Conservation (phyloP, 2,888 invertebrate species). For the Eupithecia inturbata region DNA sequence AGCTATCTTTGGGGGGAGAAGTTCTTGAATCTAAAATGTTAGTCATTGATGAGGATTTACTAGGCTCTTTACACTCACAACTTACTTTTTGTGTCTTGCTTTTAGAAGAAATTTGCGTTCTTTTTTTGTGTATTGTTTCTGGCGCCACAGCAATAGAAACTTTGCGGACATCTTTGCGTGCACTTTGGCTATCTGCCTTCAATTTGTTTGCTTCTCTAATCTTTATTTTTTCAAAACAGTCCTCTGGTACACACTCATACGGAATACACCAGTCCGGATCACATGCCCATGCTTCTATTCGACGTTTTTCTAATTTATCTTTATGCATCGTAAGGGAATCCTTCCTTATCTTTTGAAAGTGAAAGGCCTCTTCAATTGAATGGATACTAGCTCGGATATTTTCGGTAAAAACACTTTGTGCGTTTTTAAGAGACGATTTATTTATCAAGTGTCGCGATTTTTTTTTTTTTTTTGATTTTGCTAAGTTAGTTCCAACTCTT, state of each 20-base stretch:
- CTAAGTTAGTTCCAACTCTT: background rate
- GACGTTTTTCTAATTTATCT: conserved; percentile 50
- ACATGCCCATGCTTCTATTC: conserved; percentile 43
- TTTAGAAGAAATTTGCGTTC: conserved; percentile 11
- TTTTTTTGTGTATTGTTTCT: background rate
- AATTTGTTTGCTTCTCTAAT: conserved; percentile 18
- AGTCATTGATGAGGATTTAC: conserved; percentile 14
- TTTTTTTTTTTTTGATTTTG: conserved; percentile 22
- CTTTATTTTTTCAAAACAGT: conserved; percentile 41
- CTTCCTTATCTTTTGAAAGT: conserved; percentile 46
- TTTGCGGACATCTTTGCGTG: background rate
- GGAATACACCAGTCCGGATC: conserved; percentile 40
- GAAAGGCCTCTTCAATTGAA: conserved; percentile 43
- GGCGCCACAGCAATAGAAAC: conserved; percentile 6
- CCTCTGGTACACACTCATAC: conserved; percentile 32
- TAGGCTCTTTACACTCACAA: conserved; percentile 16
- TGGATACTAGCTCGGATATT: conserved; percentile 40
- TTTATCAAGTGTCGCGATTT: conserved; percentile 32
- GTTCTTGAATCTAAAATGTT: background rate
- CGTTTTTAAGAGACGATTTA: conserved; percentile 42
- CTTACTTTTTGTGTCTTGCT: conserved; percentile 11
- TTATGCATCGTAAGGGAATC: conserved; percentile 57
- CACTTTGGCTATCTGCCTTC: background rate
- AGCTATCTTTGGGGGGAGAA: background rate
- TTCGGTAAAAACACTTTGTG: conserved; percentile 41